A percentile compares a stretch with the other conserved stretches of the same genome.
Evolutionary conservation across 2,113 vertebrate species (phyloP).

Genomic region (Cyanistes caeruleus): DNA sequence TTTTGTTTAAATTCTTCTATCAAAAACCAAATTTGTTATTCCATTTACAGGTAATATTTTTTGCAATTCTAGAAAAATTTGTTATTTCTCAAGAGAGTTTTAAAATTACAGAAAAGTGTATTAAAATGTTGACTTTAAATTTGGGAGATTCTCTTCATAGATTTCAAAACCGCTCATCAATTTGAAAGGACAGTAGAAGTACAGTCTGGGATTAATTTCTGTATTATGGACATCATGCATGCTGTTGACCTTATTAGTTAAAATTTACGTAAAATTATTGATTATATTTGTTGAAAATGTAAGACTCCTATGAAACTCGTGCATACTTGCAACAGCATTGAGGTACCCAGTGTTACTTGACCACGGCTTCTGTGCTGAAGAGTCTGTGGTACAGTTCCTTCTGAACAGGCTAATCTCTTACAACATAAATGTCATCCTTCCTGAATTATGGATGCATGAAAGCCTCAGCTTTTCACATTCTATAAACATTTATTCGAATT

Average conservation of each 20-base stretch:
- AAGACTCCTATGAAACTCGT: neutral
- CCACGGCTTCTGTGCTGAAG: neutral
- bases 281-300: neutral
- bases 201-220: neutral
- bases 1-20: neutral
- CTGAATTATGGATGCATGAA: neutral
- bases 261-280: neutral
- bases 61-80: neutral
- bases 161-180: neutral
- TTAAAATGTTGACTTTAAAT: neutral
- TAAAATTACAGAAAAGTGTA: neutral
- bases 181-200: neutral
- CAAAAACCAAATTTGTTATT: neutral
- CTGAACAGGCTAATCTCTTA: neutral
- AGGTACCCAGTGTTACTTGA: neutral
- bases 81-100: neutral
- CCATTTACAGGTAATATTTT: neutral
- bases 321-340: neutral
- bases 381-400: fast-evolving
- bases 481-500: neutral
- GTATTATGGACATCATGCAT: neutral
- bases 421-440: neutral
- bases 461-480: neutral
- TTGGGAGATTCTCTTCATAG: neutral
- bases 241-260: neutral